phyloP scores from a whole-genome alignment of 2,888 invertebrate genomes.

The Oegoconia quadripuncta region DNA sequence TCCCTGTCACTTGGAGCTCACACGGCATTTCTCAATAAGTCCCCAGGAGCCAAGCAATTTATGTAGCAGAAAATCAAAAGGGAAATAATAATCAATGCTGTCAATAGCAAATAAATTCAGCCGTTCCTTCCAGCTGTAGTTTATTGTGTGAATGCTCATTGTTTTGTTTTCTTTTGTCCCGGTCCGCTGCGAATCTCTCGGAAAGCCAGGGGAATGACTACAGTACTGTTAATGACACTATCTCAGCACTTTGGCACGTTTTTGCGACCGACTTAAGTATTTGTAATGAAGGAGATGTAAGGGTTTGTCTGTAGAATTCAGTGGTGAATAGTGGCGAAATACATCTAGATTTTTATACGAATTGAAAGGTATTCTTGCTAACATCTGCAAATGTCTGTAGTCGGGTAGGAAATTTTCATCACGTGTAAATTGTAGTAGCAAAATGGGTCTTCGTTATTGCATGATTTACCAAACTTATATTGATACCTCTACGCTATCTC shows the following conservation, averaged over 20 bases:
- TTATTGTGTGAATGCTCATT: conserved; percentile 20
- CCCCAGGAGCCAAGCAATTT: too few relatives aligned
- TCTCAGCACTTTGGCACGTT: conserved; percentile 35
- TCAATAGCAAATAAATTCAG: conserved; percentile 21
- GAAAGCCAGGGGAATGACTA: conserved; percentile 21
- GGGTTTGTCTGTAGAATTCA: neutral
- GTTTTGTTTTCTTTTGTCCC: conserved; percentile 27
- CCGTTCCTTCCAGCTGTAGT: neutral
- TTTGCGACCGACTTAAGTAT: conserved; percentile 19
- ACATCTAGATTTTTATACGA: too few relatives aligned
- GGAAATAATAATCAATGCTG: conserved; percentile 9
- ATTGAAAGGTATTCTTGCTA: too few relatives aligned
- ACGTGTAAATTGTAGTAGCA: too few relatives aligned
- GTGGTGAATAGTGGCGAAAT: neutral
- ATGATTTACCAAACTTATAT: too few relatives aligned
- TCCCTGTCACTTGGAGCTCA: too few relatives aligned
- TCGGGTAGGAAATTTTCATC: too few relatives aligned
- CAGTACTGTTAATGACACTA: conserved; percentile 47
- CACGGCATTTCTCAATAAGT: too few relatives aligned
- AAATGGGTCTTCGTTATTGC: too few relatives aligned
- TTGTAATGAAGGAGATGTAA: conserved; percentile 8
- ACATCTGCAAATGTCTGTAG: too few relatives aligned
- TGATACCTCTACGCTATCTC: too few relatives aligned
- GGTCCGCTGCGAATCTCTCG: conserved; percentile 12
- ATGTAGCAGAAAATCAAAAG: too few relatives aligned